Conservation (phyloP, 2,797 vertebrate species). For the Premnoplex brunnescens region DNA sequence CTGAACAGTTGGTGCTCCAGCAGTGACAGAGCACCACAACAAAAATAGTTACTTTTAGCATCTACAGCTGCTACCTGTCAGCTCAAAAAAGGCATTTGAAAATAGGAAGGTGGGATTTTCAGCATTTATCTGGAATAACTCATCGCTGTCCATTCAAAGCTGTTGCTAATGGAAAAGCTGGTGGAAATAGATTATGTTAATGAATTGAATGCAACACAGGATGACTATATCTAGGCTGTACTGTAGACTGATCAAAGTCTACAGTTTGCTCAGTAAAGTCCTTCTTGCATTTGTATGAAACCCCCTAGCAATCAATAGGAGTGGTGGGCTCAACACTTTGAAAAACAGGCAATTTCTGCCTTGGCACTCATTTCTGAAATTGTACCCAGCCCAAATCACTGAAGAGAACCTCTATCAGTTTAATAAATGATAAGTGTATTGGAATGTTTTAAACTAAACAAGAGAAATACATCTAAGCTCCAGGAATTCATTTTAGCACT, state of each 20-base stretch:
- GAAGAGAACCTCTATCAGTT: neutral
- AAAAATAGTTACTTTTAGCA: neutral
- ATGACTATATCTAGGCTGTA: neutral
- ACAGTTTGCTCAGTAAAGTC: neutral
- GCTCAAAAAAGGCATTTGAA: neutral
- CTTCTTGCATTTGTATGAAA: neutral
- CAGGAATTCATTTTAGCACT: neutral
- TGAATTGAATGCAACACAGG: neutral
- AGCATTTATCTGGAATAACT: neutral
- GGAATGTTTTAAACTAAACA: neutral
- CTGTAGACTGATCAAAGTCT: neutral
- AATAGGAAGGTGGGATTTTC: neutral
- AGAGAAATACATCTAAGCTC: neutral
- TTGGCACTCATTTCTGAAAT: neutral
- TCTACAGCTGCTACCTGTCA: neutral
- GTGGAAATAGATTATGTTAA: neutral
- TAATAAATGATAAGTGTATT: neutral
- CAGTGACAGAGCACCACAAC: neutral
- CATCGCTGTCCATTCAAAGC: neutral
- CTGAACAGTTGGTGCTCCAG: neutral
- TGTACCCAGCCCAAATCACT: neutral
- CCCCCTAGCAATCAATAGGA: neutral
- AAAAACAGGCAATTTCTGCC: neutral
- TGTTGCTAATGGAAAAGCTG: neutral
- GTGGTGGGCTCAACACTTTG: neutral